These are phyloP conservation scores for fruit fly (Drosophila melanogaster) DNA, from an alignment of 1,140 invertebrate species.

Conservation along the genomic window Release_6_plus_ISO1_MT NT_037436.4:19847501-19848000, in stretches of 20 bases:
- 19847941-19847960: slow-evolving; percentile 12
- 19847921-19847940: slow-evolving; percentile 1
- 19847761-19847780: too few relatives aligned
- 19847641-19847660: neutral
- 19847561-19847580: slow-evolving; percentile 50
- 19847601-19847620: slow-evolving; percentile 60
- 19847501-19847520: slow-evolving; percentile 36
- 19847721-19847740: neutral
- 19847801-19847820: too few relatives aligned
- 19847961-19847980: slow-evolving; percentile 22
- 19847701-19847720: slow-evolving; percentile 1
- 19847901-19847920: neutral
- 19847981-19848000: slow-evolving; percentile 40
- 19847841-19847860: too few relatives aligned
- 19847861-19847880: neutral
- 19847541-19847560: slow-evolving; percentile 20
- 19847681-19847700: neutral
- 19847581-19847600: slow-evolving; percentile 63
- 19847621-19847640: neutral
- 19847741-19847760: neutral
- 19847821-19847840: too few relatives aligned
- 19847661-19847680: neutral
- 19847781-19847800: too few relatives aligned
- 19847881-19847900: neutral
- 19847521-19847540: slow-evolving; percentile 58